A percentile compares a stretch with the other conserved stretches of the same genome.
Evolutionary conservation across 2,797 vertebrate species (phyloP).

Genomic region (Chromobotia macracanthus): DNA sequence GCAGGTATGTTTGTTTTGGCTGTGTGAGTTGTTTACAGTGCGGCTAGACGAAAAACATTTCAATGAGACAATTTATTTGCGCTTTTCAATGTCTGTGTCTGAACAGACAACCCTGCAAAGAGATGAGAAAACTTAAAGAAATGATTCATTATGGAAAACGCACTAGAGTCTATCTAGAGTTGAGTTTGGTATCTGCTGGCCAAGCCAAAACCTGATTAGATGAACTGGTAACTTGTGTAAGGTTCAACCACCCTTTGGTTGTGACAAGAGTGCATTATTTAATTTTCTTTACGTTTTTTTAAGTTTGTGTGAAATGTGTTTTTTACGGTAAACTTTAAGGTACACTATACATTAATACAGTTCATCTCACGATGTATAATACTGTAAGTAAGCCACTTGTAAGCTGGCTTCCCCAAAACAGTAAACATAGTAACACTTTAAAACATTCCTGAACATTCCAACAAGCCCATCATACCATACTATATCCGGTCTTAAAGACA

Average conservation of each 20-base stretch:
- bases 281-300: too few species aligned
- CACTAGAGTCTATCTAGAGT: background rate
- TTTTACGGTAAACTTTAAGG: too few species aligned
- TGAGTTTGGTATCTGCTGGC: background rate
- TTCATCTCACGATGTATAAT: too few species aligned
- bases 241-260: background rate
- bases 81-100: slow-evolving; percentile 18
- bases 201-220: background rate
- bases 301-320: too few species aligned
- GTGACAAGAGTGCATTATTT: too few species aligned
- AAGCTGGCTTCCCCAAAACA: too few species aligned
- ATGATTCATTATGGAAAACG: background rate
- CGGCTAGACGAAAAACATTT: slow-evolving; percentile 45
- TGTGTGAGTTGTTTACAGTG: slow-evolving; percentile 41
- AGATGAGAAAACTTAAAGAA: slow-evolving; percentile 1
- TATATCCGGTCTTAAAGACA: too few species aligned
- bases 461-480: too few species aligned
- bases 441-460: too few species aligned
- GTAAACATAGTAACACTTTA: too few species aligned
- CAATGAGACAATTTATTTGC: slow-evolving; percentile 36
- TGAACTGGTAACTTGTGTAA: background rate
- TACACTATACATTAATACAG: too few species aligned
- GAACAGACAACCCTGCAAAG: background rate
- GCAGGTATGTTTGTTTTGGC: slow-evolving; percentile 55
- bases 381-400: too few species aligned